Evolutionary conservation across 2,888 invertebrate genomes (phyloP).

Genomic region (Coecobrya sp.): DNA sequence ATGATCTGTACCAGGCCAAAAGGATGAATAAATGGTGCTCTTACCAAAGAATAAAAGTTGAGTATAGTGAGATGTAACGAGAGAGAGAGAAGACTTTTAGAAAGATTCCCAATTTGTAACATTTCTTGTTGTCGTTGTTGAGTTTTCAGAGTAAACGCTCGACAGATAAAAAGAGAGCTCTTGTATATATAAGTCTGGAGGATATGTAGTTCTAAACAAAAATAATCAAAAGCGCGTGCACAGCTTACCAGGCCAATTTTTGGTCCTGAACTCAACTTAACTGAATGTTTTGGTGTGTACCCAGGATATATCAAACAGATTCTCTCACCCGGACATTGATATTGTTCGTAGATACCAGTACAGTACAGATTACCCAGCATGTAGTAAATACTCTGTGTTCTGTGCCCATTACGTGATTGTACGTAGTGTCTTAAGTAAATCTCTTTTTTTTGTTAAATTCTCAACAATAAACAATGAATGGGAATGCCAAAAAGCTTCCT

Average conservation of each 20-base stretch:
- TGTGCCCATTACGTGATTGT: not conserved
- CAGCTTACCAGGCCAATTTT: too few species aligned
- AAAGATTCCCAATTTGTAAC: constrained; percentile 42
- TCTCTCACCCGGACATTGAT: too few species aligned
- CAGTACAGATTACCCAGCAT: too few species aligned
- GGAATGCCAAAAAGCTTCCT: constrained; percentile 67
- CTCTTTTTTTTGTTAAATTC: not conserved
- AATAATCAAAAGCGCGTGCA: too few species aligned
- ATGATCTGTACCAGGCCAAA: not conserved
- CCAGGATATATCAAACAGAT: too few species aligned
- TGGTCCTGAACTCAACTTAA: too few species aligned
- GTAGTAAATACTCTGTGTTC: not conserved
- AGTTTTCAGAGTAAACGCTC: not conserved
- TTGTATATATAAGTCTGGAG: not conserved
- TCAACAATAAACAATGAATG: constrained; percentile 20
- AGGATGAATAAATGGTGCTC: not conserved
- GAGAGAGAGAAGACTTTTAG: not conserved
- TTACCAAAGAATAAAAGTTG: not conserved
- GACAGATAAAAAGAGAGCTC: not conserved
- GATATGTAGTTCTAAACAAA: too few species aligned
- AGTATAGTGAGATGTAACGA: not conserved
- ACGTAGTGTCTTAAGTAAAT: not conserved
- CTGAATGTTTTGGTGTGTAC: too few species aligned
- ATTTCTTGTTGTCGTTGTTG: not conserved
- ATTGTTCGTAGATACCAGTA: too few species aligned